Evolutionary conservation across 2,113 vertebrate species (phyloP).

Genomic region (Blennius ocellaris): DNA sequence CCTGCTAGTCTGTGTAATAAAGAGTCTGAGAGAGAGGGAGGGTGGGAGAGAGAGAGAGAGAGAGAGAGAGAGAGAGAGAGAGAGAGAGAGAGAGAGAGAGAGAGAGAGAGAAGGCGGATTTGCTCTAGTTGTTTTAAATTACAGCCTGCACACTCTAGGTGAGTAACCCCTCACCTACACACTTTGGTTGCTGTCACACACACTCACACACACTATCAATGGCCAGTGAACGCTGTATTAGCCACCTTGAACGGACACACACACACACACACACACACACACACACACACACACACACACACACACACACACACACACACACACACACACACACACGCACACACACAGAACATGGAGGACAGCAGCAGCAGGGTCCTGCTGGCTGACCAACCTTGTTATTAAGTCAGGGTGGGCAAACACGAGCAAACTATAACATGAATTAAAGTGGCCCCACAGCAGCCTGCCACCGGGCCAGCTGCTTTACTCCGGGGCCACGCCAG

Average conservation of each 20-base stretch:
- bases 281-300: neutral
- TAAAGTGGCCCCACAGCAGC: conserved; percentile 57
- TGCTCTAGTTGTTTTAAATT: conserved; percentile 85
- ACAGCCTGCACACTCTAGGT: conserved; percentile 77
- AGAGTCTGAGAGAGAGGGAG: conserved; percentile 43
- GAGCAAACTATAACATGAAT: conserved; percentile 57
- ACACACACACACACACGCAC: too few relatives aligned
- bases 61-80: neutral
- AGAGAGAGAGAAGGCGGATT: conserved; percentile 48
- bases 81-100: conserved; percentile 36
- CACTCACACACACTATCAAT: conserved; percentile 25
- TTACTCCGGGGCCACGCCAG: conserved; percentile 44
- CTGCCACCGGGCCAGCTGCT: conserved; percentile 17
- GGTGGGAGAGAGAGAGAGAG: conserved; percentile 9
- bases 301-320: conserved; percentile 8
- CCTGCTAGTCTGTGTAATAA: conserved; percentile 91
- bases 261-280: conserved; percentile 3
- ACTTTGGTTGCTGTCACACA: conserved; percentile 69
- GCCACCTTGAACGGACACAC: conserved; percentile 33
- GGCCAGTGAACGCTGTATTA: conserved; percentile 45
- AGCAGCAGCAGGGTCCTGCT: conserved; percentile 43
- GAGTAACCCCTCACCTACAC: conserved; percentile 81
- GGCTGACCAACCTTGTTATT: conserved; percentile 72
- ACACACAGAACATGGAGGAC: conserved; percentile 17
- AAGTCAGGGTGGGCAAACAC: conserved; percentile 61